Evolutionary conservation across 2,797 vertebrate species (phyloP).

Genomic region (Pitangus sulphuratus): DNA sequence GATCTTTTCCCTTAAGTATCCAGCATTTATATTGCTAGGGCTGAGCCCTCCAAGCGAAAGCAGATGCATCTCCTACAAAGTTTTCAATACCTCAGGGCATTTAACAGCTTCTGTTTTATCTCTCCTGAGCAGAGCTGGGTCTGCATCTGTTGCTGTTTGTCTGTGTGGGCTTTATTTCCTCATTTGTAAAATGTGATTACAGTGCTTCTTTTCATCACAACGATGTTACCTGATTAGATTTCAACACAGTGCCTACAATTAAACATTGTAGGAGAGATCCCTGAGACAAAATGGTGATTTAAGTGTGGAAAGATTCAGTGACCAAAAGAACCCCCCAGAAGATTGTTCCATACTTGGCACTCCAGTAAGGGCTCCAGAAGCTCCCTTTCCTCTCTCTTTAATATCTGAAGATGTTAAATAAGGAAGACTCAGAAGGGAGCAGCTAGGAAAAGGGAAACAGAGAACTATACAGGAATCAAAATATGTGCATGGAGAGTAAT

Average conservation of each 20-base stretch:
- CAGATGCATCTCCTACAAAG: neutral
- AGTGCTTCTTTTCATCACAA: neutral
- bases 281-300: neutral
- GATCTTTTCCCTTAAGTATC: neutral
- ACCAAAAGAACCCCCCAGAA: neutral
- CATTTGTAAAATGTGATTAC: neutral
- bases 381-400: neutral
- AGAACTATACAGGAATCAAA: neutral
- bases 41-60: neutral
- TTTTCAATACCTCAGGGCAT: neutral
- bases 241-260: neutral
- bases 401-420: neutral
- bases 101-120: neutral
- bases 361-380: neutral
- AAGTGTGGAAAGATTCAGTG: neutral
- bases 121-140: neutral
- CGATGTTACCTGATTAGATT: neutral
- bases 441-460: neutral
- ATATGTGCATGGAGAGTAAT: neutral
- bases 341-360: accelerated
- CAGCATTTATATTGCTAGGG: neutral
- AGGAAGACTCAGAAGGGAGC: neutral
- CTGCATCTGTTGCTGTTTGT: neutral
- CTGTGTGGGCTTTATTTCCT: neutral
- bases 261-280: neutral